A percentile compares a stretch with the other conserved stretches of the same genome.
phyloP scores from a whole-genome alignment of 92 coral and sea anemone species.

The Virgularia gustaviana region DNA sequence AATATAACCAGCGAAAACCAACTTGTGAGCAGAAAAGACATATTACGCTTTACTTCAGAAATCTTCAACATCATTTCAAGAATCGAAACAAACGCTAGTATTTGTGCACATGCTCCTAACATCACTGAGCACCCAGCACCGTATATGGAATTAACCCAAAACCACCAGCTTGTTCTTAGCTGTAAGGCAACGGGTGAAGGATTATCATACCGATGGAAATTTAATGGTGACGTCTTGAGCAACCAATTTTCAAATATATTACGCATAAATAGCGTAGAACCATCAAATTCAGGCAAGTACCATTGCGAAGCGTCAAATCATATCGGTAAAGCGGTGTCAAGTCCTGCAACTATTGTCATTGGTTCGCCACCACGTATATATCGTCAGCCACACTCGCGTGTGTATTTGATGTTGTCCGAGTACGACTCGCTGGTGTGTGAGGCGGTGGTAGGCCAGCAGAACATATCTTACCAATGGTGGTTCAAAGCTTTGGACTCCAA shows the following conservation, averaged over 20 bases:
- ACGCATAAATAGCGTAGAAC: constrained; percentile 25
- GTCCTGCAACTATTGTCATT: constrained; percentile 54
- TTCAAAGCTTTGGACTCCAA: constrained; percentile 39
- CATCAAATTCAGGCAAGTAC: constrained; percentile 58
- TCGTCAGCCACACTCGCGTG: constrained; percentile 51
- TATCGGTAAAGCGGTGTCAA: constrained; percentile 50
- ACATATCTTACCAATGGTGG: constrained; percentile 65
- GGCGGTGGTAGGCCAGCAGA: constrained; percentile 39
- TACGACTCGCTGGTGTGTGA: constrained; percentile 46
- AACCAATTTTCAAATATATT: constrained; percentile 31
- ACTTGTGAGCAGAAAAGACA: constrained; percentile 36
- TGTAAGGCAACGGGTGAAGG: constrained; percentile 57
- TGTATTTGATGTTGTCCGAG: constrained; percentile 45
- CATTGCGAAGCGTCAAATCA: constrained; percentile 68
- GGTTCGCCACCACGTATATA: constrained; percentile 59
- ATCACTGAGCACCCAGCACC: constrained; percentile 62
- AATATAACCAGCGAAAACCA: constrained; percentile 34
- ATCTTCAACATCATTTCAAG: constrained; percentile 39
- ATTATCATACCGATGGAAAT: constrained; percentile 57
- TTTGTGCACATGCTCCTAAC: constrained; percentile 69
- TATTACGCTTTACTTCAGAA: constrained; percentile 37
- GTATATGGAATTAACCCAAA: constrained; percentile 46
- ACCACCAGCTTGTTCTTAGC: constrained; percentile 42
- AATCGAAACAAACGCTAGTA: constrained; percentile 42
- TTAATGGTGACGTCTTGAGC: constrained; percentile 44